Evolutionary conservation across 2,888 invertebrate species (phyloP).

Genomic region (Trissolcus japonicus): DNA sequence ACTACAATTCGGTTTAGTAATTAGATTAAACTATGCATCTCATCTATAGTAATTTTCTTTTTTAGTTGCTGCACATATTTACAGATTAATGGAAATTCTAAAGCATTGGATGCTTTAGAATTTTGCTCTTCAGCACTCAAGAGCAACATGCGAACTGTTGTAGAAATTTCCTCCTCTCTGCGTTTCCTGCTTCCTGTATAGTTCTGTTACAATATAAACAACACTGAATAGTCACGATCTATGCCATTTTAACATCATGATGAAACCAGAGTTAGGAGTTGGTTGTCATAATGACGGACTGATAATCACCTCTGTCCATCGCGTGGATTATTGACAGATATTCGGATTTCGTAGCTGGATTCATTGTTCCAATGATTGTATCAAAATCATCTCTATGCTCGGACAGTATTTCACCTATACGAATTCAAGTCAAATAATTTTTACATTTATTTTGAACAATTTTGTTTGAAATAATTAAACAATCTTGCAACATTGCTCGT

Average conservation of each 20-base stretch:
- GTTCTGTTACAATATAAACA: constrained; percentile 58
- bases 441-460: background rate
- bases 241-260: constrained; percentile 62
- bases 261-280: constrained; percentile 61
- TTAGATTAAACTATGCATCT: no score
- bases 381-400: background rate
- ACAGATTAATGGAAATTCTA: no score
- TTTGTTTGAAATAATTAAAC: no score
- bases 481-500: no score
- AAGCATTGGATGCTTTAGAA: no score
- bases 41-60: no score
- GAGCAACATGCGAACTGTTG: no score
- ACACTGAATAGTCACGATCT: constrained; percentile 63
- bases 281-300: constrained; percentile 57
- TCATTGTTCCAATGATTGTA: constrained; percentile 1
- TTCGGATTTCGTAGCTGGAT: constrained; percentile 15
- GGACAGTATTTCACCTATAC: background rate
- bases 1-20: no score
- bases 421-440: background rate
- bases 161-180: constrained; percentile 54
- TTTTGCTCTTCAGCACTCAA: no score
- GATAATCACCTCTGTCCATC: constrained; percentile 57
- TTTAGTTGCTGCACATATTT: no score
- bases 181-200: constrained; percentile 59
- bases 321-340: constrained; percentile 58